These are phyloP conservation scores for Gobio gobio DNA, from an alignment of 2,113 vertebrate genomes.

Conservation along the genomic window DNA sequence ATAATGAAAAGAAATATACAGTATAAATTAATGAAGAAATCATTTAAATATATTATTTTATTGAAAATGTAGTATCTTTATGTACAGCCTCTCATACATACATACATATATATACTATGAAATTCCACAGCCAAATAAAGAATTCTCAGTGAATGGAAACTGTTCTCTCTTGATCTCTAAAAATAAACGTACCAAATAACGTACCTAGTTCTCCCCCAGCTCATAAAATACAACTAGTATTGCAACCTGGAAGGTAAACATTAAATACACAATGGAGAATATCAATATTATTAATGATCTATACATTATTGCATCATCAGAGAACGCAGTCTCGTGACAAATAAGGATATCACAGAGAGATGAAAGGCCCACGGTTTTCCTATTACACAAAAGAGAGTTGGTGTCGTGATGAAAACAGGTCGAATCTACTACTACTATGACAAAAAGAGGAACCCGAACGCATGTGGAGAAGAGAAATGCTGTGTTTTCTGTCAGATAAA, in stretches of 20 bases:
- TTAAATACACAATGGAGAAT: slow-evolving; percentile 77
- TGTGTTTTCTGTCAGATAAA: slow-evolving; percentile 38
- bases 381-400: slow-evolving; percentile 68
- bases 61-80: slow-evolving; percentile 90
- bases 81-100: slow-evolving; percentile 82
- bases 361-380: slow-evolving; percentile 69
- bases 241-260: slow-evolving; percentile 76
- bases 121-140: slow-evolving; percentile 70
- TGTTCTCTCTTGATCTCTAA: slow-evolving; percentile 70
- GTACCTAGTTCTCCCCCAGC: slow-evolving; percentile 66
- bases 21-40: slow-evolving; percentile 50
- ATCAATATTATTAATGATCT: slow-evolving; percentile 82
- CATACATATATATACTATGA: slow-evolving; percentile 75
- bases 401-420: slow-evolving; percentile 70
- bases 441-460: slow-evolving; percentile 49
- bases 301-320: slow-evolving; percentile 94
- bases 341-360: slow-evolving; percentile 70
- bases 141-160: slow-evolving; percentile 66
- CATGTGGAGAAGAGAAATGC: neutral
- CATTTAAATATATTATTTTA: slow-evolving; percentile 79
- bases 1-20: slow-evolving; percentile 54
- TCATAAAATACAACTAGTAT: slow-evolving; percentile 74
- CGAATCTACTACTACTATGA: slow-evolving; percentile 67
- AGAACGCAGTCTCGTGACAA: slow-evolving; percentile 81
- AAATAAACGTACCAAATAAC: slow-evolving; percentile 66